These are phyloP conservation scores for Callospermophilus lateralis DNA, from an alignment of 2,113 vertebrate species.

Conservation along the genomic window DNA sequence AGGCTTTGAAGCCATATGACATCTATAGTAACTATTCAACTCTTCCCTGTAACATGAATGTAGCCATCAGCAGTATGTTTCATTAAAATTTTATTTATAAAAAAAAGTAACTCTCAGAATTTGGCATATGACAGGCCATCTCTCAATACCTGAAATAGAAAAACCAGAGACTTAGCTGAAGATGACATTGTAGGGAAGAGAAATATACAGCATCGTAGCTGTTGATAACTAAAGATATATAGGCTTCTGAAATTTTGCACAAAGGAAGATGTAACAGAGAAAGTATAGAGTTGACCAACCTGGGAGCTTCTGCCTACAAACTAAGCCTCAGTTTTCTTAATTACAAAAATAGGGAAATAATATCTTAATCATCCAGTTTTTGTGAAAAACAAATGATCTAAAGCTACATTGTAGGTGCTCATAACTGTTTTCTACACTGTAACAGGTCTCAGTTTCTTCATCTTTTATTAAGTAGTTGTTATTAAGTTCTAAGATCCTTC, in stretches of 20 bases:
- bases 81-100: background rate
- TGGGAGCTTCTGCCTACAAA: background rate
- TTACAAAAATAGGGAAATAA: background rate
- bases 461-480: background rate
- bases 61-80: background rate
- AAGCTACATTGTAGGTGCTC: background rate
- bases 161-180: background rate
- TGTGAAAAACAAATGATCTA: slow-evolving; percentile 30
- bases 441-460: background rate
- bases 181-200: background rate
- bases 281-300: background rate
- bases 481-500: background rate
- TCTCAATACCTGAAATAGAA: background rate
- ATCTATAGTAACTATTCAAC: background rate
- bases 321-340: background rate
- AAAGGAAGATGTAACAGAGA: background rate
- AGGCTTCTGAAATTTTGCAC: background rate
- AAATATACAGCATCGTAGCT: background rate
- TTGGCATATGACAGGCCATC: background rate
- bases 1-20: background rate
- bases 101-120: background rate
- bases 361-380: background rate
- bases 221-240: background rate
- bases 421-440: background rate
- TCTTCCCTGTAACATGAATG: background rate